Base-by-base conservation (phyloP, 2,888 invertebrate species). In the Venustoraphidia nigricollis region DNA sequence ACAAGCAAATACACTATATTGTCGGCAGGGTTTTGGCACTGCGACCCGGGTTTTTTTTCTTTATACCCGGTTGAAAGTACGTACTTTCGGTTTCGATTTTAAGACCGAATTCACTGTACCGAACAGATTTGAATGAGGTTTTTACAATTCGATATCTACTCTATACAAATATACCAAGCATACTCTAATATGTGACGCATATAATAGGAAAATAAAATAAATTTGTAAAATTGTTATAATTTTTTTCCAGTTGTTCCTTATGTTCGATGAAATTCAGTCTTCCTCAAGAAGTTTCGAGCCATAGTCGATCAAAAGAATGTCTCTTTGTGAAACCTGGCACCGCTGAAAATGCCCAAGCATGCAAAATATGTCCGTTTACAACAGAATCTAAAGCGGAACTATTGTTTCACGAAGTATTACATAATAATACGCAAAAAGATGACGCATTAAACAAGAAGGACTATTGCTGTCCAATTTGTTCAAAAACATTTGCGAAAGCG, bases 241-340 rank as follows among this genome's bases (percentile, higher is more conserved):
- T 50, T 51, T 48, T 52, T 69, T 69, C 41, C 64, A 79, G 81
- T 49, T 89, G 89, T 59, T 74, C 80, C 0, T 75, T 75, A 55
- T 89, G 89, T 57, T 86, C 83, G 0, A 67, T 72, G 60, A 66
- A 70, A 10, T 87, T 88, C 59, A 72, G 76, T 1, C 67, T 84
- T 0, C 71, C 82, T 1, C 87, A 88, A 69, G 85, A 86, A 59
- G 73, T 88, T 10, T 76, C 82, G 0, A 73, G 76, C 10, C 89
- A 89, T 59, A 71, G 81, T n/a, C 69, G 77, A 49, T 68, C 70
- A 51, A 77, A 77, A 51, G 68, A 71, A 3, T 84, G 76, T 60
- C 69, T 66, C 37, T 72, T 73, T 52, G 59, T 37, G 11, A 36
- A 14, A 1, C 17, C 47, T n/a, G 34, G 38, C 6, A 53, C 58